Evolutionary conservation across 2,888 invertebrate species (phyloP), one percentile per base, ranked within the genome.

Genomic region (Caenorhabditis drosophilae): DNA sequence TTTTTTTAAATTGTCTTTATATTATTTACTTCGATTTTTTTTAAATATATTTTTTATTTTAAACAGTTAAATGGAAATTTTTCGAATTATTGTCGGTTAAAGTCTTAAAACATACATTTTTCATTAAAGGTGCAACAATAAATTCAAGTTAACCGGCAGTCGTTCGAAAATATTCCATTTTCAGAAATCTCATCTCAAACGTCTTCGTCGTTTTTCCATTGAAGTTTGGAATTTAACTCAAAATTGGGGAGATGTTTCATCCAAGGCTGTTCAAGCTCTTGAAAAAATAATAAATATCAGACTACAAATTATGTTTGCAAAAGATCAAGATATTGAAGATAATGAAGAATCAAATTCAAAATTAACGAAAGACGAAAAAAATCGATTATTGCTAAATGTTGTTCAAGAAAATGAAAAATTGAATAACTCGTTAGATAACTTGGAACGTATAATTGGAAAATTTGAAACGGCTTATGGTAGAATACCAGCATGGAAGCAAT

Each of bases 211-310:
- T 9, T 71, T 76, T 38, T 67, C 69, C 1, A 64, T 75, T 18
- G 75, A 76, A 64, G 70, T 75, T 11, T 76, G 73, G 73, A 76
- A 76, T 55, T 52, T 75, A 51, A 72, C 71, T 2, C 68, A 68
- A 57, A 68, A 71, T 40, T 76, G 76, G 76, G 59, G 40, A 9
- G 57, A 57, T 4, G 45, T 62, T 3, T 55, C 70, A n/a, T 44
- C 47, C 16, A 60, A 51, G 38, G 55, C 68, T 0, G 49, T 54
- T 2, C 44, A 49, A 11, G 27, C 36, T 16, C n/a, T 73, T 20
- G 67, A 72, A 41, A 41, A 36, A 9, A 41, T 76, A 11, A 38
- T 67, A 1, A 70, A 70, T 53, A 56, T 35, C 12, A 63, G 73
- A n/a, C 62, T 73, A 25, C 55, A 68, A 52, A 12, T 75, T 27